Evolutionary conservation across 2,888 invertebrate species (phyloP), one percentile per base, ranked within the genome.

Genomic region (Autographa pulchrina): DNA sequence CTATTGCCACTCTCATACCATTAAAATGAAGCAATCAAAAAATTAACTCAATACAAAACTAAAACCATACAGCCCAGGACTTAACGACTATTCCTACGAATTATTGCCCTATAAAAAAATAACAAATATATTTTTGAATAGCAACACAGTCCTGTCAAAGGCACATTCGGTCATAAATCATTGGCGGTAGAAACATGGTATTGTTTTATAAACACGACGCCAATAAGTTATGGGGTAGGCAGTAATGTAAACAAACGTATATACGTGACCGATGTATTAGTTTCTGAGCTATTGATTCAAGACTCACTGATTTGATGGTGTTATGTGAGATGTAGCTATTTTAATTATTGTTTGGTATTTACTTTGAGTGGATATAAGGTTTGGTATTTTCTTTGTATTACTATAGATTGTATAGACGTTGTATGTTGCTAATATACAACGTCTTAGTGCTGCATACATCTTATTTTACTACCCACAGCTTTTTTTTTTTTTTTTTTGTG

Each of bases 51-150:
- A 75, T 61, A 74, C 63, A 69, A 59, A 68, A 74, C 72, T 59
- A 74, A 68, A 71, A 63, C 25, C 63, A 41, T 65, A 75, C 11
- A 75, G 72, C 9, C 63, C 72, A 48, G 65, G 80, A 76, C 74
- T 78, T 84, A 63, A 84, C 75, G 83, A 80, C 80, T 72, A 68
- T 75, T 72, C 67, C 74, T 62, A 74, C 72, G 73, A 84, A 83
- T 82, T 74, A 82, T 83, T 75, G 74, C 78, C 71, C 72, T 69
- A 82, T 80, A 84, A 83, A 84, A 83, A 84, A 78, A 65, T 71
- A 66, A 78, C 68, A 70, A 75, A 73, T 72, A 68, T 81, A 78
- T 75, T 84, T 83, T 83, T 80, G 72, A 82, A 74, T 84, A 65
- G 85, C 72, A 82, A 78, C 83, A 84, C 70, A 48, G 64, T 65